Evolutionary conservation across 2,113 vertebrate genomes (phyloP), one percentile per base, ranked within the genome.

Genomic region (Vulpes ferrilata): DNA sequence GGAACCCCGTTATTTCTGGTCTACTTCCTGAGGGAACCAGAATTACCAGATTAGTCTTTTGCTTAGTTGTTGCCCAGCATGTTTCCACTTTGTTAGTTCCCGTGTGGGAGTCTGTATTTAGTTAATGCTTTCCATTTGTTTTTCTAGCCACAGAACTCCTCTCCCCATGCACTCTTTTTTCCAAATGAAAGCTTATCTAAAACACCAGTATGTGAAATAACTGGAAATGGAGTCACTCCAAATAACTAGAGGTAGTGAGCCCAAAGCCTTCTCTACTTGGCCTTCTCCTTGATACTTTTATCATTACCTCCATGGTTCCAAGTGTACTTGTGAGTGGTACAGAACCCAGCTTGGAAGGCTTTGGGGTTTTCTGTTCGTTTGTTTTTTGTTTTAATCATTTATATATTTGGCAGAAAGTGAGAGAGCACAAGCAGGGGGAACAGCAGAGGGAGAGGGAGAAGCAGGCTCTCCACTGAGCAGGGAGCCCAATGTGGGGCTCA

Each of bases 121-220:
- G 79, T 74, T 96, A 86, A 5, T 92, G 55, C 11, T 93, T 92
- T 84, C 25, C 83, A 1, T 91, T 96, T 67, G 48, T 71, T 73
- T 95, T 88, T 65, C 15, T 69, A 78, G 43, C 65, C 86, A 12
- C 27, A 48, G 62, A 84, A 57, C 27, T 38, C 35, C 19, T 80
- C 35, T 71, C 32, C 27, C 19, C 5, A 32, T 20, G 15, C 55
- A 57, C 22, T 65, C 17, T 74, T 57, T 11, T 19, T 76, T 15
- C 43, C 48, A 22, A 25, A 55, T 55, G 76, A 83, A 82, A 83
- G 15, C 27, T 60, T 89, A 79, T n/a, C 48, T 15, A 79, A 74
- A 93, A 89, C 48, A 92, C 25, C 12, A 59, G 16, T 88, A 69
- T 76, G 43, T 88, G 69, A 53, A 84, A 74, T 57, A 74, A 82